A percentile compares a stretch with the other conserved stretches of the same genome.
These are phyloP conservation scores for Drosophila sordidula DNA, from an alignment of 2,888 invertebrate species.

Conservation along the genomic window DNA sequence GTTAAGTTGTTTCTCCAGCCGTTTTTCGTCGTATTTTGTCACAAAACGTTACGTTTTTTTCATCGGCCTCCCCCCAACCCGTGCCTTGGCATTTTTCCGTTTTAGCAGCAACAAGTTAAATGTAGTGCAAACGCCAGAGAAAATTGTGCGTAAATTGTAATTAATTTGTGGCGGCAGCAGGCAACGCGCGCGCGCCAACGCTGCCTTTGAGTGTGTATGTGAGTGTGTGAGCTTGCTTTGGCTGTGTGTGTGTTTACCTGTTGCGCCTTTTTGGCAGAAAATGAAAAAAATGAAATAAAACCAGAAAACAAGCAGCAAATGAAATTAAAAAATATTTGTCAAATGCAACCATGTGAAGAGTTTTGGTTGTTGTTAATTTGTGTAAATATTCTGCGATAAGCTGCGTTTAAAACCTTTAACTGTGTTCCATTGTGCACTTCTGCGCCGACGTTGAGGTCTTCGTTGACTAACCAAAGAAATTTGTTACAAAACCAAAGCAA, in stretches of 20 bases:
- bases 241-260: slow-evolving; percentile 52
- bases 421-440: slow-evolving; percentile 36
- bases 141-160: slow-evolving; percentile 30
- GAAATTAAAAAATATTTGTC: slow-evolving; percentile 12
- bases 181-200: slow-evolving; percentile 61
- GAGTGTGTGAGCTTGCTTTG: slow-evolving; percentile 1
- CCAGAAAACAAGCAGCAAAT: slow-evolving; percentile 23
- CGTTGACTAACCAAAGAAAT: slow-evolving; percentile 45
- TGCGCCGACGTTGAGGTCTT: slow-evolving; percentile 31
- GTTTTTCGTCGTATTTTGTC: slow-evolving; percentile 37
- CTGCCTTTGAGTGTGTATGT: slow-evolving; percentile 29
- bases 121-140: slow-evolving; percentile 24
- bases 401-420: slow-evolving; percentile 53
- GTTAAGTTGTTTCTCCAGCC: slow-evolving; percentile 31
- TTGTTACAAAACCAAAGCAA: slow-evolving; percentile 46
- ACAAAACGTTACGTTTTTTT: slow-evolving; percentile 41
- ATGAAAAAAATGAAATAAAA: slow-evolving; percentile 9
- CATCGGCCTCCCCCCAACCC: slow-evolving; percentile 13
- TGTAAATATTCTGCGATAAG: slow-evolving; percentile 60
- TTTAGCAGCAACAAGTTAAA: slow-evolving; percentile 33
- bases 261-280: slow-evolving; percentile 55
- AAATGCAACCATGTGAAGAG: slow-evolving; percentile 13
- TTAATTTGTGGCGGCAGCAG: slow-evolving; percentile 31
- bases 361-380: slow-evolving; percentile 9
- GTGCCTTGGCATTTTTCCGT: neutral